phyloP scores from a whole-genome alignment of 2,888 invertebrate species.

The Deilephila elpenor region DNA sequence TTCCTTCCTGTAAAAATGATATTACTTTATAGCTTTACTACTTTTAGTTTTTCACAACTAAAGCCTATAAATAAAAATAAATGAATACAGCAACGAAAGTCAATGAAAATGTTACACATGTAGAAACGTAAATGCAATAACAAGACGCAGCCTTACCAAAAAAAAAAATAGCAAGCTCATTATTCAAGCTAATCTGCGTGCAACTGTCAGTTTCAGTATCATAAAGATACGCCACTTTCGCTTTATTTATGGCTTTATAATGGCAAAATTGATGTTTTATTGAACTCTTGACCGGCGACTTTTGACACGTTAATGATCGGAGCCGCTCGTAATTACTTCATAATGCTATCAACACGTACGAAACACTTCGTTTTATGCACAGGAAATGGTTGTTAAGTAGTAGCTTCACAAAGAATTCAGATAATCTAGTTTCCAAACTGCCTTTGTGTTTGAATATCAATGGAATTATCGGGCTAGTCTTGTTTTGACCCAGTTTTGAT shows the following conservation, averaged over 20 bases:
- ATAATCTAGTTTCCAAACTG: neutral
- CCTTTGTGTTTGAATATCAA: neutral
- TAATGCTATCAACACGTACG: conserved; percentile 24
- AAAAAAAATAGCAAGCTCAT: no score
- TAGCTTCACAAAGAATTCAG: neutral
- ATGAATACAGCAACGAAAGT: no score
- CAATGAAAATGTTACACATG: no score
- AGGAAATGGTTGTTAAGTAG: conserved; percentile 25
- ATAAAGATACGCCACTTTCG: conserved; percentile 53
- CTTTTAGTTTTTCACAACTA: no score
- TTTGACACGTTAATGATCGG: conserved; percentile 34
- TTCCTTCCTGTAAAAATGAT: no score
- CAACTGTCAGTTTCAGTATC: neutral
- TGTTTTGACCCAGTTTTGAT: neutral
- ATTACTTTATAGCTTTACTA: no score
- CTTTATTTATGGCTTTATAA: conserved; percentile 64
- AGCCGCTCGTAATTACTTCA: conserved; percentile 35
- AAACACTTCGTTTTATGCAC: conserved; percentile 7
- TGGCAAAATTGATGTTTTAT: conserved; percentile 60
- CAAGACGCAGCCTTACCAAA: no score
- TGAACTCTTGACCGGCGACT: conserved; percentile 58
- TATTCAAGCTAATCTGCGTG: neutral
- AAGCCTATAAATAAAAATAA: no score
- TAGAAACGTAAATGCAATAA: no score
- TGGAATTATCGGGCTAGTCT: neutral